These are phyloP conservation scores for Berghia stephanieae DNA, from an alignment of 1,140 invertebrate species.

Conservation along the genomic window DNA sequence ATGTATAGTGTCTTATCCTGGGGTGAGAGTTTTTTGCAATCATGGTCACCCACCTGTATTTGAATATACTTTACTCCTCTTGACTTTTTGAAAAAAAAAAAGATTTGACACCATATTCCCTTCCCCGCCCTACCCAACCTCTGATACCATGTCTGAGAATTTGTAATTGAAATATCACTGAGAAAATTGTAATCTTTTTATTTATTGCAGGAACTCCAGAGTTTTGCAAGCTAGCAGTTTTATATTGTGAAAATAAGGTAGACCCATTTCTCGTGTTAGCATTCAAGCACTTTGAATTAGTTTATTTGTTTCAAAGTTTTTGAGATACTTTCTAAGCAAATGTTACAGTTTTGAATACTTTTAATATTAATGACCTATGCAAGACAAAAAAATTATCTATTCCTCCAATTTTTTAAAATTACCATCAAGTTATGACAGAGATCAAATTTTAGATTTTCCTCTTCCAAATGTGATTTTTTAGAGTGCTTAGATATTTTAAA, in stretches of 20 bases:
- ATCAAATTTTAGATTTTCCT: not conserved
- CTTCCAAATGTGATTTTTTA: not conserved
- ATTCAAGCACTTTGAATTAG: not conserved
- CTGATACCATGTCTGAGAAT: not conserved
- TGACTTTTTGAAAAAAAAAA: not conserved
- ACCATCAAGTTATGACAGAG: too few relatives aligned
- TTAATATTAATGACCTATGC: not conserved
- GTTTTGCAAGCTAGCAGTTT: slow-evolving; percentile 55
- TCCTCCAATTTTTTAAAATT: too few relatives aligned
- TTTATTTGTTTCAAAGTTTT: not conserved
- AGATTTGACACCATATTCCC: too few relatives aligned
- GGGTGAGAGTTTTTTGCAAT: too few relatives aligned
- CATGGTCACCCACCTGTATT: too few relatives aligned
- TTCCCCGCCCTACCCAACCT: too few relatives aligned
- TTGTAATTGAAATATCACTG: not conserved
- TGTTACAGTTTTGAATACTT: not conserved
- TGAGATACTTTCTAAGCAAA: not conserved
- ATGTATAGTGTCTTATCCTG: too few relatives aligned
- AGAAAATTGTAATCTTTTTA: slow-evolving; percentile 15
- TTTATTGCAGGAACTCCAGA: slow-evolving; percentile 51
- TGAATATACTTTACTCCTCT: not conserved
- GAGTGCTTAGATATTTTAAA: not conserved
- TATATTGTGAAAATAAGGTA: slow-evolving; percentile 58
- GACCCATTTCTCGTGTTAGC: not conserved
- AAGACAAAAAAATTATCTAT: too few relatives aligned